Evolutionary conservation across 2,113 vertebrate species (phyloP), one percentile per base, ranked within the genome.

Genomic region (Plectropomus leopardus): DNA sequence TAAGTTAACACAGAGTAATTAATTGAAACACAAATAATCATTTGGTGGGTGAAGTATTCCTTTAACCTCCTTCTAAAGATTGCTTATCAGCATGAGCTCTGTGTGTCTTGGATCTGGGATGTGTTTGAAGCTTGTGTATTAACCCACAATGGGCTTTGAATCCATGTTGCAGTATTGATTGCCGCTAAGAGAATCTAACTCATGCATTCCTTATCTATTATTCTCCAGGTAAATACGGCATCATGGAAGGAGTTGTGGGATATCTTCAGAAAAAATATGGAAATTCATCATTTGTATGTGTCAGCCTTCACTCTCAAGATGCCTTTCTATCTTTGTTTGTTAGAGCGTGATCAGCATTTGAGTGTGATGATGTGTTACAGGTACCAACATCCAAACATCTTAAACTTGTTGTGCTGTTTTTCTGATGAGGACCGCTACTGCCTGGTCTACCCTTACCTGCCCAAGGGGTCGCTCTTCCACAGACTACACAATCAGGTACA

Each of bases 221-320:
- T 59, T 30, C 17, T 65, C 48, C 86, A 94, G 94, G 77, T 30
- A 14, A 85, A 80, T 14, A 75, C 77, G 9, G 42, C 15, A 3
- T 83, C 85, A 21, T 93, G 93, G 88, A 94, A 89, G 79, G 89
- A 91, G 76, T 80, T 92, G 26, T 96, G 94, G 93, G 94, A 95
- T 72, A 69, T 58, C 47, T 96, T 95, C 91, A 91, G 92, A 69
- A 95, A 91, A 83, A 94, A 96, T 85, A 89, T 89, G 64, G 92
- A 96, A 92, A 87, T 94, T 82, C 93, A 96, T 72, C 84, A 94
- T 40, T 81, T 95, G 95, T 94, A 92, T 90, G 94, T 89, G 83
- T 61, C 14, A 10, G 1, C 14, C 17, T 11, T 63, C 4, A 17
- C n/a, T n/a, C 15, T 5, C 2, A 58, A 21, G 23, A 4, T 0